phyloP scores from a whole-genome alignment of 2,797 vertebrate species.

The Alosa sapidissima region DNA sequence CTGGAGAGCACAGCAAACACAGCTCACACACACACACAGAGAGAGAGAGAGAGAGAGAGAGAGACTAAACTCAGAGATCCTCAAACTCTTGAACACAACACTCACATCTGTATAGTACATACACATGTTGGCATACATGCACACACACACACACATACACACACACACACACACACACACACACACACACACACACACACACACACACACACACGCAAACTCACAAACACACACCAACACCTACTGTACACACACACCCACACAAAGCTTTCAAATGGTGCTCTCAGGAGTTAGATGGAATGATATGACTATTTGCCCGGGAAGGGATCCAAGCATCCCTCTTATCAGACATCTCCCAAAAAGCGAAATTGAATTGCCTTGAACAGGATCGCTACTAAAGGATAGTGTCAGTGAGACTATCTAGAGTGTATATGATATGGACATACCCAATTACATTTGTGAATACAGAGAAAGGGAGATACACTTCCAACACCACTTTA shows the following conservation, averaged over 20 bases:
- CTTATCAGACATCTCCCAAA: conserved; percentile 15
- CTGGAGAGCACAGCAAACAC: neutral
- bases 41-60: neutral
- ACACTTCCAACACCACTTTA: neutral
- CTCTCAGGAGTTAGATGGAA: neutral
- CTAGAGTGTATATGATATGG: neutral
- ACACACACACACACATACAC: neutral
- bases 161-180: neutral
- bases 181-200: neutral
- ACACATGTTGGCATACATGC: neutral
- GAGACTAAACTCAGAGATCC: neutral
- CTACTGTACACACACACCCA: neutral
- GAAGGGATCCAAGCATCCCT: conserved; percentile 35
- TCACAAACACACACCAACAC: neutral
- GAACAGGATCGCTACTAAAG: neutral
- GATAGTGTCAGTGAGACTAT: neutral
- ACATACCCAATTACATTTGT: neutral
- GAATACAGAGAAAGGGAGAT: neutral
- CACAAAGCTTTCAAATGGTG: neutral
- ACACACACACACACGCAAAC: neutral
- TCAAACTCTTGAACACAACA: neutral
- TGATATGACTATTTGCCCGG: conserved; percentile 32
- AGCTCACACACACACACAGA: neutral
- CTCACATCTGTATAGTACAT: neutral
- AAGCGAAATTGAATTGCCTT: neutral